phyloP scores from a whole-genome alignment of 1,140 invertebrate species.

The Andricus grossulariae region DNA sequence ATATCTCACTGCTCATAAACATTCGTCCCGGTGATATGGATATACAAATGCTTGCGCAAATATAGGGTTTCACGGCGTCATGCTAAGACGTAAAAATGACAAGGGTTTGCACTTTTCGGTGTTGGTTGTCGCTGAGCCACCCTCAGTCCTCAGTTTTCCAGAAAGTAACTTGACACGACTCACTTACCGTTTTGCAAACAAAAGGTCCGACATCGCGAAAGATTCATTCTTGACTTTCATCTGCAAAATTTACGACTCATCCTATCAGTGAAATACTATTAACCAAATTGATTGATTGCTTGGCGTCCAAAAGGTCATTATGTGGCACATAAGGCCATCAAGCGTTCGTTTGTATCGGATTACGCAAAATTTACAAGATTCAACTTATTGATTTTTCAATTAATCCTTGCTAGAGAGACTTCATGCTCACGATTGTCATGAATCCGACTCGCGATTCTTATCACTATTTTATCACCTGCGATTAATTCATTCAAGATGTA shows the following conservation, averaged over 20 bases:
- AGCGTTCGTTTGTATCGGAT: not conserved
- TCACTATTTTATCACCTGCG: too few relatives aligned
- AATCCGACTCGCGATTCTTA: too few relatives aligned
- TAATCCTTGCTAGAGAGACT: not conserved
- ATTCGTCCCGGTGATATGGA: slow-evolving; percentile 19
- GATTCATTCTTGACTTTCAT: not conserved
- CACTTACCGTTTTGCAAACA: slow-evolving; percentile 8
- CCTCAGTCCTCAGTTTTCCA: slow-evolving; percentile 23
- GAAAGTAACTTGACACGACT: slow-evolving; percentile 27
- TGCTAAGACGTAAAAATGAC: slow-evolving; percentile 28
- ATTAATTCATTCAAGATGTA: too few relatives aligned
- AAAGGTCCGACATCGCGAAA: not conserved
- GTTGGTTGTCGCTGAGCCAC: slow-evolving; percentile 18
- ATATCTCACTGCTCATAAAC: slow-evolving; percentile 23
- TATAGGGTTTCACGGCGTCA: slow-evolving; percentile 30
- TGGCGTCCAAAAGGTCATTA: not conserved
- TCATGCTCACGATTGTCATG: too few relatives aligned
- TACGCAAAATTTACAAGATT: slow-evolving; percentile 5
- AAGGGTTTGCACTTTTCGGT: slow-evolving; percentile 30
- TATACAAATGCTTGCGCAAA: slow-evolving; percentile 28
- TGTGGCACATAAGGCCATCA: not conserved
- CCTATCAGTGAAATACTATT: not conserved
- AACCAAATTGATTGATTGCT: not conserved
- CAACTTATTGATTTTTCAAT: not conserved
- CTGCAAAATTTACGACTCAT: not conserved